Conservation (phyloP, 1,140 invertebrate genomes). For the Brachionus rotundiformis region DNA sequence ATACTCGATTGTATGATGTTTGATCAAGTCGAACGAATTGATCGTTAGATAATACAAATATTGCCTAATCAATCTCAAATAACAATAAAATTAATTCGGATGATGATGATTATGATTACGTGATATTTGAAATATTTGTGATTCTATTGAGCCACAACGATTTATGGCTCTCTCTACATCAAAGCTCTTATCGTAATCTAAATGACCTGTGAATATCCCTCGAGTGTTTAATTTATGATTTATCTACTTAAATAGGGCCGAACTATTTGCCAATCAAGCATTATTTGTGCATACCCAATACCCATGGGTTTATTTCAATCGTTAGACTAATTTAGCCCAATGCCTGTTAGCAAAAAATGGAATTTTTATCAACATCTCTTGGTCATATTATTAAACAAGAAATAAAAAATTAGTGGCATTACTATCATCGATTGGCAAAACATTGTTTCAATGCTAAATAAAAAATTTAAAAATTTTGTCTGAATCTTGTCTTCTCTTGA, state of each 20-base stretch:
- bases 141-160: not conserved
- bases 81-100: not conserved
- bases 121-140: conserved; percentile 25
- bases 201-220: conserved; percentile 41
- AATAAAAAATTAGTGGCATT: too few relatives aligned
- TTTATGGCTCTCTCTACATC: not conserved
- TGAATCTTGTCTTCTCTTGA: too few relatives aligned
- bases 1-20: not conserved
- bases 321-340: too few relatives aligned
- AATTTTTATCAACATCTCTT: too few relatives aligned
- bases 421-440: too few relatives aligned
- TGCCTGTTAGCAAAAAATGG: too few relatives aligned
- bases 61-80: conserved; percentile 31
- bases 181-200: conserved; percentile 34
- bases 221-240: conserved; percentile 22
- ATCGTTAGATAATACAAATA: conserved; percentile 14
- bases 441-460: too few relatives aligned
- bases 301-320: not conserved
- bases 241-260: not conserved
- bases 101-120: not conserved
- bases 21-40: conserved; percentile 40
- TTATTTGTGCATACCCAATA: not conserved
- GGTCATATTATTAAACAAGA: not conserved
- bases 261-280: conserved; percentile 6
- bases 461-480: too few relatives aligned